phyloP scores from a whole-genome alignment of 2,797 vertebrate species.

The Danio aesculapii region DNA sequence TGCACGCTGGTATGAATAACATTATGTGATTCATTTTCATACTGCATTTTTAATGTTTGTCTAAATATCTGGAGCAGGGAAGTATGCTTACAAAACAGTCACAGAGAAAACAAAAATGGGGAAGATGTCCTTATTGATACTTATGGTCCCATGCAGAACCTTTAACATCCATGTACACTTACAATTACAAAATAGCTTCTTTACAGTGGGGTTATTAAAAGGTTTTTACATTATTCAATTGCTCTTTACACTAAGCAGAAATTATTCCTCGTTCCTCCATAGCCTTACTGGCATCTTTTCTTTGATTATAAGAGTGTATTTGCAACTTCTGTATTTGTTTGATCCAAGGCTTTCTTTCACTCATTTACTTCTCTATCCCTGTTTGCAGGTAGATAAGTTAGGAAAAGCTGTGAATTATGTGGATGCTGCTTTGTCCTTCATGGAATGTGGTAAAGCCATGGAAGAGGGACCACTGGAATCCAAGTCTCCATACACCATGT shows the following conservation, averaged over 20 bases:
- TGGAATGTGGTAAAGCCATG: conserved; percentile 99
- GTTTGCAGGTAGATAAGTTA: conserved; percentile 92
- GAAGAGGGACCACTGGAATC: conserved; percentile 96
- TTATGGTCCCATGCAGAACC: no score
- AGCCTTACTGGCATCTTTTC: no score
- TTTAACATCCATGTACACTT: no score
- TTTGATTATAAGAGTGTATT: no score
- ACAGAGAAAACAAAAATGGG: background rate
- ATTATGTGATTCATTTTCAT: no score
- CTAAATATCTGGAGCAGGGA: background rate
- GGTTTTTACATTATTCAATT: no score
- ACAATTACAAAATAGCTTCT: no score
- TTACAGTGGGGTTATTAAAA: no score
- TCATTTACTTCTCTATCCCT: background rate
- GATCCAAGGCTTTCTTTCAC: background rate
- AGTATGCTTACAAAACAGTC: background rate
- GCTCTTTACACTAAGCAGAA: no score
- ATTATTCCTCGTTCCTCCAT: no score
- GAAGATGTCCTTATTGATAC: background rate
- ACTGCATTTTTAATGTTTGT: background rate
- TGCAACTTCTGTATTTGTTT: background rate
- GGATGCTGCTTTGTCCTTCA: conserved; percentile 96
- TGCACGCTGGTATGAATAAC: no score
- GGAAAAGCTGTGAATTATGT: conserved; percentile 97
- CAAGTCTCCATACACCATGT: conserved; percentile 98